Evolutionary conservation across 2,797 vertebrate species (phyloP).

Genomic region (Poecile montanus): DNA sequence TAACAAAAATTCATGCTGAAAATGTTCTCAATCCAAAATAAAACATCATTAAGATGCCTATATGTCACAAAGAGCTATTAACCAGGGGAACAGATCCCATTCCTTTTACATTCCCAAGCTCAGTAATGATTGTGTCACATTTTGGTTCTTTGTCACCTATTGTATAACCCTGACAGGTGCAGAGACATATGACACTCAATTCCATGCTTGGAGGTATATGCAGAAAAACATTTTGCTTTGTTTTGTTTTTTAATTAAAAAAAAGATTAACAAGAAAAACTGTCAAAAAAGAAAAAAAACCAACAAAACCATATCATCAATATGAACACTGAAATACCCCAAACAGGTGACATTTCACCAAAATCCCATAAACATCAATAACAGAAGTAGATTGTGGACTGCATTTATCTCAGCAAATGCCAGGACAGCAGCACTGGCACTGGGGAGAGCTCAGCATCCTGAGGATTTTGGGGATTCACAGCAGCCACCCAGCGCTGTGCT

Average conservation of each 20-base stretch:
- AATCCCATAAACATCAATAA: not conserved
- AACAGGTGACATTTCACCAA: not conserved
- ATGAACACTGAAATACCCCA: not conserved
- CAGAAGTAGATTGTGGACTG: not conserved
- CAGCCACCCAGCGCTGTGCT: not conserved
- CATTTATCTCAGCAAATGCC: not conserved
- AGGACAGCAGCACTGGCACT: not conserved
- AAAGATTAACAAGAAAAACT: constrained; percentile 10
- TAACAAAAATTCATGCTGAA: constrained; percentile 12
- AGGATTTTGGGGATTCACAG: not conserved
- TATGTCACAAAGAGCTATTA: not conserved
- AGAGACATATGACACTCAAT: constrained; percentile 7
- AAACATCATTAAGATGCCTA: not conserved
- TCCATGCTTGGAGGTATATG: not conserved
- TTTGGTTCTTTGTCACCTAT: not conserved
- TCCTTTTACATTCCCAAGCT: not conserved
- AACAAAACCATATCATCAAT: not conserved
- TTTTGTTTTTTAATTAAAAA: not conserved
- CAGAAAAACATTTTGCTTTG: not conserved
- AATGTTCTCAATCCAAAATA: not conserved
- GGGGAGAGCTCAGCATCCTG: not conserved
- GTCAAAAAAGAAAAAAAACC: not conserved
- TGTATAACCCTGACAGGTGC: not conserved
- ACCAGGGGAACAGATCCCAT: not conserved
- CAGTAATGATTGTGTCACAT: not conserved